Evolutionary conservation across 1,140 invertebrate genomes (phyloP), one percentile per base, ranked within the genome.

Genomic region (Wiebesia pumilae): DNA sequence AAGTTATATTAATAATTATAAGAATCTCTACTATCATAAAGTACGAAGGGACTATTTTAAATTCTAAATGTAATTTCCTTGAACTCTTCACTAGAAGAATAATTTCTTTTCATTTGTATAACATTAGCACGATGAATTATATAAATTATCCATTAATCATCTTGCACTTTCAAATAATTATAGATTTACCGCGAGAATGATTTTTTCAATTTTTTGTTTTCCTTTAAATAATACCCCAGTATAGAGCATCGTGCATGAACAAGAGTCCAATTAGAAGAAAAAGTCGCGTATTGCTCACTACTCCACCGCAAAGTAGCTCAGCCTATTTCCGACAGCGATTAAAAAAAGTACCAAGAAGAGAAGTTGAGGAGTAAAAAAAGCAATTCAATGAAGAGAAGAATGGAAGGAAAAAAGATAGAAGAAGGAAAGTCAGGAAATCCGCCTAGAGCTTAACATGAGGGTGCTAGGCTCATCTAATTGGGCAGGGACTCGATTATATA

Each of bases 401-500:
- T 35, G 10, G 40, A 58, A 51, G 38, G 40, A 65, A 35, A 47
- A 16, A 3, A 51, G 58, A 16, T 58, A 67, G 79, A n/a, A 47
- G 75, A 33, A 51, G 62, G 30, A 67, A 33, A 33, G 69, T 65
- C 3, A 19, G 21, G n/a, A 9, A 27, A 58, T 73, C 47, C 73
- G 27, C 78, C 40, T 16, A 30, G 16, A 78, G n/a, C 43, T 78
- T 1, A 78, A 54, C n/a, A 24, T 81, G 87, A 87, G 86, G 87
- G 88, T 87, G 89, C 88, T 88, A 89, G 89, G 84, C 87, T 89
- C 81, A 81, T 83, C 91, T 93, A 93, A 93, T 92, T 92, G 92
- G 88, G 86, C 87, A 81, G 90, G 88, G 91, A 92, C 91, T 92
- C 90, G 90, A 92, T 92, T 92, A 91, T 91, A 90, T 85, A 87